phyloP scores from a whole-genome alignment of 2,797 vertebrate genomes.

The Clarias fuscus region DNA sequence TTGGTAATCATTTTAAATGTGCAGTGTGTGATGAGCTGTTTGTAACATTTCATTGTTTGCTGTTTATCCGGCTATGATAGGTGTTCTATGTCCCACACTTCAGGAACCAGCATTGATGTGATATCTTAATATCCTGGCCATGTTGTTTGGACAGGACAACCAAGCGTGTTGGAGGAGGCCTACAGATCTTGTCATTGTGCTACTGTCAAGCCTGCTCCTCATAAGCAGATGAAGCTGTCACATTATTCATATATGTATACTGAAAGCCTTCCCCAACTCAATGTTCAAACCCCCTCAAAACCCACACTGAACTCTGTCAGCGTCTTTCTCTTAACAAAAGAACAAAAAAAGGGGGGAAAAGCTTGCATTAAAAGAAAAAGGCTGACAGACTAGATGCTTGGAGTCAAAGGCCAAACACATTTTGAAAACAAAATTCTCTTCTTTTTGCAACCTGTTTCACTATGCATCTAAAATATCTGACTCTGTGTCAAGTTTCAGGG shows the following conservation, averaged over 20 bases:
- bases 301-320: conserved; percentile 63
- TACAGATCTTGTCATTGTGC: conserved; percentile 78
- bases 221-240: conserved; percentile 86
- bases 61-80: background rate
- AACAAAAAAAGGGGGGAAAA: conserved; percentile 39
- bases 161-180: conserved; percentile 74
- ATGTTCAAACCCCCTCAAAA: conserved; percentile 62
- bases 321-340: conserved; percentile 61
- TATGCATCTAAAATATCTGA: conserved; percentile 81
- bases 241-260: conserved; percentile 85
- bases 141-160: conserved; percentile 64
- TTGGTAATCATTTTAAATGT: background rate
- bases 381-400: conserved; percentile 70
- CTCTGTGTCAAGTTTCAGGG: conserved; percentile 79
- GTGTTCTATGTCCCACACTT: conserved; percentile 73
- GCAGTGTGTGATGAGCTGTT: conserved; percentile 54
- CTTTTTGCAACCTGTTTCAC: conserved; percentile 88
- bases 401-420: conserved; percentile 79
- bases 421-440: conserved; percentile 84
- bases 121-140: conserved; percentile 82
- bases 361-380: conserved; percentile 76
- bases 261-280: conserved; percentile 69
- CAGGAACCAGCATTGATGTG: conserved; percentile 77
- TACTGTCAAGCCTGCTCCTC: conserved; percentile 78
- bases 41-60: background rate